phyloP scores from a whole-genome alignment of 2,888 invertebrate species.

The Oeneis ivallda region DNA sequence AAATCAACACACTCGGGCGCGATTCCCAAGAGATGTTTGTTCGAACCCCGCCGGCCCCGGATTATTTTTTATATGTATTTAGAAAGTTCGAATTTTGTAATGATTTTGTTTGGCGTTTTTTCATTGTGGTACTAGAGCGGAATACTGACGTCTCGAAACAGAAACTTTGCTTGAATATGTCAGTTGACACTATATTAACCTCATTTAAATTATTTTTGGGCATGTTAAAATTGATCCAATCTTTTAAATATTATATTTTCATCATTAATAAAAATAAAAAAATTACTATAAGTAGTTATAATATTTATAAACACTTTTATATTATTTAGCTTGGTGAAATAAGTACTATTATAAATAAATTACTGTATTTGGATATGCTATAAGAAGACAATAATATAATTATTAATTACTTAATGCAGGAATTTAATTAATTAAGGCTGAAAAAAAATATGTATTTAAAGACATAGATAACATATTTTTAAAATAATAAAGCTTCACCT shows the following conservation, averaged over 20 bases:
- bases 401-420: no score
- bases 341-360: neutral
- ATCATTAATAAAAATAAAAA: no score
- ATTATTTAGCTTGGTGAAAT: no score
- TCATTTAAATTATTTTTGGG: no score
- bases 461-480: neutral
- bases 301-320: no score
- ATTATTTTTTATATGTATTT: no score
- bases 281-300: no score
- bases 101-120: neutral
- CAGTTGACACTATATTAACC: neutral
- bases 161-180: neutral
- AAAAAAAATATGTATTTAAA: neutral
- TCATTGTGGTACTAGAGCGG: neutral
- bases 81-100: neutral
- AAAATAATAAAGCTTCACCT: constrained; percentile 6
- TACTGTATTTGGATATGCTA: neutral
- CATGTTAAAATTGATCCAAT: neutral
- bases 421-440: neutral
- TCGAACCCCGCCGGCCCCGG: no score
- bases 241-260: neutral
- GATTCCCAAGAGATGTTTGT: no score
- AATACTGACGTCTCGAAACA: neutral
- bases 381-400: neutral
- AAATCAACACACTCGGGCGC: no score